Base-by-base conservation (phyloP, 2,113 vertebrate genomes). In the Saguinus midas region DNA sequence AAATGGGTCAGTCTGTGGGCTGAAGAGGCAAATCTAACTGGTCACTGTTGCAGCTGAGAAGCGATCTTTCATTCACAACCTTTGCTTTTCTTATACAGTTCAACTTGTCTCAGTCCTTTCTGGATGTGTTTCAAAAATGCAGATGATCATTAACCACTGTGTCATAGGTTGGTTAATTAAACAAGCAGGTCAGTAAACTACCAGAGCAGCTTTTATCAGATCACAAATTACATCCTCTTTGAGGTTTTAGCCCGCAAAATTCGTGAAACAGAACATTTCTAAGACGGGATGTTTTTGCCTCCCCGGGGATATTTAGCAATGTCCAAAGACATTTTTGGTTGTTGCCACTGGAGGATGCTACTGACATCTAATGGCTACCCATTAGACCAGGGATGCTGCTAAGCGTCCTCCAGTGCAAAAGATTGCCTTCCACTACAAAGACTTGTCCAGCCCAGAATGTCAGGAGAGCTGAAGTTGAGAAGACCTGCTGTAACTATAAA, bases 91-190 rank as follows among this genome's bases (percentile, higher is more conserved):
- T 94, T 3, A 0, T 55, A 70, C 27, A 90, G 66, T 90, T 96
- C 94, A 96, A 70, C 58, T 94, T 87, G 16, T 93, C 75, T 96
- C 50, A 23, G 76, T 84, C 48, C 10, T 96, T 94, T 96, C 85
- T 96, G 96, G 87, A 58, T 96, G 75, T 73, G 72, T 93, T 94
- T 97, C 94, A 90, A 91, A 96, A 92, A 93, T 91, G 95, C 92
- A 94, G 68, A 90, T 82, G 73, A 95, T 82, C 87, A 73, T 94
- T 97, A 93, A 76, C 85, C 14, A 4, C 87, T 76, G 85, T 94
- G 55, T 72, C 10, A 8, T 50, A 81, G 72, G 70, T 81, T 91
- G 87, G 68, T 73, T 96, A 92, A 97, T 91, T 86, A 96, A 93
- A 94, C 6, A 21, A 91, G 37, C 78, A 68, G 88, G 55, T 93